Percentiles rank a stretch among this genome's conserved stretches.
phyloP scores from a whole-genome alignment of 2,888 invertebrate genomes.

The Cecidostiba fungosa region DNA sequence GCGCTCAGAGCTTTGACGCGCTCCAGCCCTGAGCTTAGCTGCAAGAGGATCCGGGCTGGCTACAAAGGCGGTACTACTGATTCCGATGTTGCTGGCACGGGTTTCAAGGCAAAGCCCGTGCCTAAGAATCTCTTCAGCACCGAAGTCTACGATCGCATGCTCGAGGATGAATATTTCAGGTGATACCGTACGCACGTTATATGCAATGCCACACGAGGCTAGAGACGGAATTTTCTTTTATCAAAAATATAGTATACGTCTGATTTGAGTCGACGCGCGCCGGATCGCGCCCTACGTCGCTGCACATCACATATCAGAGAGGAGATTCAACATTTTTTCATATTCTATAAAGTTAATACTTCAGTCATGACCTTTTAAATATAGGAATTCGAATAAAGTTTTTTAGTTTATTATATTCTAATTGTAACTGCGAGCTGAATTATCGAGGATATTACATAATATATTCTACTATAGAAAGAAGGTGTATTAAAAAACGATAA shows the following conservation, averaged over 20 bases:
- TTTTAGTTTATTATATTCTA: too few species aligned
- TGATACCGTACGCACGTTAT: slow-evolving; percentile 72
- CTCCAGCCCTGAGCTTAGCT: slow-evolving; percentile 77
- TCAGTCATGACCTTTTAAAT: too few species aligned
- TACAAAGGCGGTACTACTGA: slow-evolving; percentile 58
- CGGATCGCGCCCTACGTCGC: background rate
- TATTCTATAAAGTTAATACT: too few species aligned
- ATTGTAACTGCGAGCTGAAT: too few species aligned
- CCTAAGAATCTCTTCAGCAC: slow-evolving; percentile 87
- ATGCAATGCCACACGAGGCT: background rate
- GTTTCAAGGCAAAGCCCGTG: slow-evolving; percentile 86
- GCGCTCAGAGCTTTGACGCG: slow-evolving; percentile 74
- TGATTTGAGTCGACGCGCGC: background rate
- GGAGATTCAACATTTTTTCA: background rate
- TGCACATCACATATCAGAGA: background rate
- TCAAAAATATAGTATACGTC: background rate
- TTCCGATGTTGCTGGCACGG: slow-evolving; percentile 66
- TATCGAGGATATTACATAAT: too few species aligned
- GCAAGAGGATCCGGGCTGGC: slow-evolving; percentile 45
- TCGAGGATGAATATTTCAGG: slow-evolving; percentile 88
- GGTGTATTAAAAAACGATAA: too few species aligned
- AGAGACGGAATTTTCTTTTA: background rate
- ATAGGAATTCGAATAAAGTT: too few species aligned
- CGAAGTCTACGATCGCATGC: slow-evolving; percentile 86
- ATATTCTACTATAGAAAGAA: too few species aligned